Base-by-base conservation (phyloP, 2,888 invertebrate genomes). In the Pollenia labialis region DNA sequence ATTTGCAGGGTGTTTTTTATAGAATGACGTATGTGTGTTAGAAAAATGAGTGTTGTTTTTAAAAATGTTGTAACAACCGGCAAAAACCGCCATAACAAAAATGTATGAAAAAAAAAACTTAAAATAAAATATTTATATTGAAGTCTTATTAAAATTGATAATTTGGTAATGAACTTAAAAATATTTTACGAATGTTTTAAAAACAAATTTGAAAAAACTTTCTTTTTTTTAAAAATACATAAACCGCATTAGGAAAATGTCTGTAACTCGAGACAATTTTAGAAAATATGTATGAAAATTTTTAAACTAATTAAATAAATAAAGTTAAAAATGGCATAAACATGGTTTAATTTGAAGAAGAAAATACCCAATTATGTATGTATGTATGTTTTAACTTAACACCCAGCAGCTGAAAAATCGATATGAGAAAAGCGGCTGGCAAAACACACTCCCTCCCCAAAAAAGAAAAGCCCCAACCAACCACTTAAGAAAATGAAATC, bases 351-450 rank as follows among this genome's bases (percentile, higher is more conserved):
- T 44, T 56, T 58, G 46, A 14, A 18, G 71, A 23, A 62, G 44
- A 77, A 85, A 81, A 81, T 40, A 46, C 46, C 58, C n/a, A 77
- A 71, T 68, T 60, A 32, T 60, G 44, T 18, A 32, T 32, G n/a
- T n/a, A n/a, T n/a, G n/a, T n/a, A 32, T 32, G 32, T 46, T 44
- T 52, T 32, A 32, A 16, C 44, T 54, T 12, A 81, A 42, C 56
- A 71, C 58, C 72, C 66, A 74, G 9, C 42, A 56, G 23, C 64
- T 84, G 75, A 76, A 87, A 87, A 87, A 87, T 87, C 86, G 81
- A 87, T 87, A 85, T 56, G 62, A 11, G 48, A 56, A 62, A 74
- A 56, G 40, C 32, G 54, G 14, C 48, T 76, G 54, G 77, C 46
- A 64, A 80, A 16, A 56, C 46, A 58, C 11, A 23, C n/a, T 32